Evolutionary conservation across 2,888 invertebrate species (phyloP), one percentile per base, ranked within the genome.

Genomic region (Noctua pronuba): DNA sequence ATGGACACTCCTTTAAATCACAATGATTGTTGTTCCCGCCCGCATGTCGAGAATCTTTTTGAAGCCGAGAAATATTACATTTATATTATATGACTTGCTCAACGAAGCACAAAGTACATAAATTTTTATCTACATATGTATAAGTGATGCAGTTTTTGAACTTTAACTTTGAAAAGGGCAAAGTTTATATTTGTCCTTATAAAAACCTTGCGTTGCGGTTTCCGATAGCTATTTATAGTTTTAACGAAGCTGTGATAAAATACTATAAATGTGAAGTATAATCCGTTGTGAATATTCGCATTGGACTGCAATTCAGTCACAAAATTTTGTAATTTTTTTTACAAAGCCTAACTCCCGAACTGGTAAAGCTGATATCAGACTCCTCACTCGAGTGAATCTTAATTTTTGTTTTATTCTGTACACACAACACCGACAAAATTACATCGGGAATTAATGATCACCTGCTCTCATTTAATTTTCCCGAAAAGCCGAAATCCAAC

Each of bases 121-220:
- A 24, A 18, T 49, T 41, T 28, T 46, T 62, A n/a, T n/a, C n/a
- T n/a, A n/a, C n/a, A n/a, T 2, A 44, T 28, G 21, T 64, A 11
- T 21, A 52, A 65, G 11, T 44, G 41, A n/a, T 58, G 35, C 49
- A 74, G 4, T n/a, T 31, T 44, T 76, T 80, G 69, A 81, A 81
- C 80, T 80, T 76, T 70, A 80, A 44, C 10, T n/a, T n/a, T 44
- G 52, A 66, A 70, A 81, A 46, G 65, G 58, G 55, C 35, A 46
- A 66, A 28, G 49, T 55, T 81, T 16, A 70, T 69, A 16, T 74
- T 82, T 79, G 70, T 79, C 83, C 73, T 83, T 79, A 83, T 31
- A n/a, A 44, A 69, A 79, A 83, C 83, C 83, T 79, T 75, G 79
- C 38, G 11, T 28, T 79, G 80, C 72, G 82, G 83, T 83, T 82